phyloP scores from a whole-genome alignment of 1,140 invertebrate species.

The Drosophila littoralis region DNA sequence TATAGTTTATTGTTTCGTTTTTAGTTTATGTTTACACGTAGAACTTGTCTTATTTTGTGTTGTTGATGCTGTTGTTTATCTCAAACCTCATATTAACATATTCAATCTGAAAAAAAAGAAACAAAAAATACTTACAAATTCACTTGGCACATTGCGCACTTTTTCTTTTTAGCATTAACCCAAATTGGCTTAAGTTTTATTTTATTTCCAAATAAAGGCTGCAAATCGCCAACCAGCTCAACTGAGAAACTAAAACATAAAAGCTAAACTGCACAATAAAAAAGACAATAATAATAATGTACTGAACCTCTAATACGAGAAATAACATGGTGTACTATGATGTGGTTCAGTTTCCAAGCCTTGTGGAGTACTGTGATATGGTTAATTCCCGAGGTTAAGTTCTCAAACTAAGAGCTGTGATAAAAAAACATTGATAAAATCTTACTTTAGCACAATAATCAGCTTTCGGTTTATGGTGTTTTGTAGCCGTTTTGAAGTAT shows the following conservation, averaged over 20 bases:
- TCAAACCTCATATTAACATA: not conserved
- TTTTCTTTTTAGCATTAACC: not conserved
- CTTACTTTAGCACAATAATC: not conserved
- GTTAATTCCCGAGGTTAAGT: too few species aligned
- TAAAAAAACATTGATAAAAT: too few species aligned
- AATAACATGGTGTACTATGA: too few species aligned
- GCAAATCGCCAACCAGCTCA: not conserved
- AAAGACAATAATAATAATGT: too few species aligned
- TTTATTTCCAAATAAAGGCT: not conserved
- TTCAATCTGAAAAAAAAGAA: not conserved
- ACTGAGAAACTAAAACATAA: not conserved
- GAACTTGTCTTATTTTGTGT: conserved; percentile 22
- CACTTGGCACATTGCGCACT: not conserved
- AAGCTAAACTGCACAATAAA: too few species aligned
- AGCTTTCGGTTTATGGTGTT: not conserved
- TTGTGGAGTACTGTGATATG: too few species aligned
- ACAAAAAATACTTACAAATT: not conserved
- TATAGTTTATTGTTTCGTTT: conserved; percentile 1
- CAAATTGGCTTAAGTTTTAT: not conserved
- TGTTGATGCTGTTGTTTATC: conserved; percentile 25
- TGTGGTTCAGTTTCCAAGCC: too few species aligned
- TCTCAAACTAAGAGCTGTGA: too few species aligned
- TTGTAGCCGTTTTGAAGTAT: not conserved
- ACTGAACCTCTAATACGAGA: too few species aligned
- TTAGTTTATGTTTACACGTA: conserved; percentile 16